These are phyloP conservation scores for Ylistrum balloti DNA, from an alignment of 1,140 invertebrate species.

Conservation along the genomic window DNA sequence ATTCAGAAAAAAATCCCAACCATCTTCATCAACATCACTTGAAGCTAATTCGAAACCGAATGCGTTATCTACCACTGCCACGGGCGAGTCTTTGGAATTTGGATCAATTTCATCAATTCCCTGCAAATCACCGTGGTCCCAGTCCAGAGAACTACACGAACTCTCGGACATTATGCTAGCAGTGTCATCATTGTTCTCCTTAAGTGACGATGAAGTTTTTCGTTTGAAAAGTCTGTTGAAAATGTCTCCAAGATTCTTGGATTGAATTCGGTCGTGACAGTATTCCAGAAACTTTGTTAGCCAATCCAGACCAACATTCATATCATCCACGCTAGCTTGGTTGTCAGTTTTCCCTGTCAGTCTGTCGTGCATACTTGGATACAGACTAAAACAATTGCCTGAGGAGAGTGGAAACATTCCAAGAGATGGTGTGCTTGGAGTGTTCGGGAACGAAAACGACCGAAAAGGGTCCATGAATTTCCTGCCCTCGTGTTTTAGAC, in stretches of 20 bases:
- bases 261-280: constrained; percentile 74
- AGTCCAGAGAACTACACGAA: constrained; percentile 62
- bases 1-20: constrained; percentile 79
- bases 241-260: constrained; percentile 73
- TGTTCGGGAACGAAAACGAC: constrained; percentile 69
- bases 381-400: constrained; percentile 52
- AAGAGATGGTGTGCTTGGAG: constrained; percentile 66
- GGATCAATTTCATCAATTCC: constrained; percentile 65
- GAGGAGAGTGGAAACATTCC: constrained; percentile 66
- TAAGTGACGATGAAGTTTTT: constrained; percentile 52
- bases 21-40: constrained; percentile 74
- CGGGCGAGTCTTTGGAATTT: constrained; percentile 67
- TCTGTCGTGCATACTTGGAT: constrained; percentile 74
- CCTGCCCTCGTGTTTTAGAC: constrained; percentile 74
- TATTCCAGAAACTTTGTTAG: constrained; percentile 76
- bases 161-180: constrained; percentile 63
- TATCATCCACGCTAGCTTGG: constrained; percentile 65
- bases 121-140: constrained; percentile 71
- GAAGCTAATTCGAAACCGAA: constrained; percentile 76
- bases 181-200: constrained; percentile 66
- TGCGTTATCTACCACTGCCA: constrained; percentile 75
- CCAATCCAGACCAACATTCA: constrained; percentile 71
- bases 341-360: constrained; percentile 54
- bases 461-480: constrained; percentile 75
- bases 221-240: constrained; percentile 63